Evolutionary conservation across 1,140 invertebrate species (phyloP), one percentile per base, ranked within the genome.

Genomic region (Choristoneura fumiferana): DNA sequence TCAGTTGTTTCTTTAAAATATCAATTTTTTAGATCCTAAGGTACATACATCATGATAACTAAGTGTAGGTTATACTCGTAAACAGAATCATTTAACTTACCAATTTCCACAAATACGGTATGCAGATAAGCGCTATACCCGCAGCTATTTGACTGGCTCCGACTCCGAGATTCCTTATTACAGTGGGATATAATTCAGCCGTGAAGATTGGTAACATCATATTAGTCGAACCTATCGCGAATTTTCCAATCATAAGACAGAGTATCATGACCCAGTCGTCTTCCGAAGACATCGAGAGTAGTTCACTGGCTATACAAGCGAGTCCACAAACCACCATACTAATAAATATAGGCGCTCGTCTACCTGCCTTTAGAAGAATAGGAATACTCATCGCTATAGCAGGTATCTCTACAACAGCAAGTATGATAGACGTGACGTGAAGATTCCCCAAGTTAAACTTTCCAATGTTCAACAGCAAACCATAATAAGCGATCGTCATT

Each of bases 151-250:
- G 94, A 69, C 92, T 94, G 1, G 92, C 92, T 1, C 94, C 94
- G 6, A 95, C 93, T 8, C 94, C 94, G 37, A 94, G 87, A 73
- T 95, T 95, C 55, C 94, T 90, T 64, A 95, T 92, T 38, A 93
- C 89, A 1, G 94, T 95, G 1, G 94, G 94, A 84, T 94, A 95
- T 3, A 95, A 78, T 78, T 95, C 94, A 1, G 94, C 94, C 1
- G 94, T 94, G 67, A 92, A 95, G 8, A 94, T 93, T 0, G 94
- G 94, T 84, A 94, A 89, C 57, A 94, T 92, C 63, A 93, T 94
- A 68, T 95, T 94, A 0, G 93, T 92, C 1, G 92, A 91, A 35
- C 92, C 92, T 18, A 94, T 93, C 1, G 93, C 91, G 67, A 94
- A 94, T 81, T 94, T 94, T 53, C 92, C 92, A 45, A 92, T 85